Evolutionary conservation across 2,797 vertebrate species (phyloP), one percentile per base, ranked within the genome.

Genomic region (Poecilia gillii): DNA sequence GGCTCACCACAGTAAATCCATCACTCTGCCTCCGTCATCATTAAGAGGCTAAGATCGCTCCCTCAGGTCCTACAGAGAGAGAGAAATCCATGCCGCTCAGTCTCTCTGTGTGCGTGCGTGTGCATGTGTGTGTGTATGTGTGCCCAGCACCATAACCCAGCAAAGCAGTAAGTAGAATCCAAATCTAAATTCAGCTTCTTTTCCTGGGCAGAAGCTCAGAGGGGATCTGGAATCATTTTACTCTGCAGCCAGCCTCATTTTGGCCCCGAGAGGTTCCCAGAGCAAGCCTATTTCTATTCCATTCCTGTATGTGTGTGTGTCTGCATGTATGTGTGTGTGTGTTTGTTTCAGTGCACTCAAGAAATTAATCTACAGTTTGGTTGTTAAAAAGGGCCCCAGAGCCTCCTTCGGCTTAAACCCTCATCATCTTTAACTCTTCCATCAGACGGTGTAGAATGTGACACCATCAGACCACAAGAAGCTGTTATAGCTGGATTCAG

Each of bases 211-310:
- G 46, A 74, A 87, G 78, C 88, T 84, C 79, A 75, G 45, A 74
- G 55, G 70, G 66, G 80, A 89, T 87, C 66, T 83, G 75, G 83
- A 85, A 82, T 85, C 81, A 82, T 91, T 88, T 87, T 25, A 78
- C 78, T 85, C 59, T 80, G 76, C 76, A 80, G 81, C 70, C 75
- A 78, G 57, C 47, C 2, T 81, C 74, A 79, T 84, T 72, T 87
- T 88, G 83, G 81, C 81, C 85, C 83, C 78, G 2, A 31, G 86
- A 90, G 86, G 68, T 59, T 75, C 36, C 66, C 72, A n/a, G 20
- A 64, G 78, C 73, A 74, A 85, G 88, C 82, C 82, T 77, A 79
- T 83, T 76, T 84, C 71, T 72, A 78, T 85, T 64, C n/a, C 43
- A 46, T 33, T 64, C n/a, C 51, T 73, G 74, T 55, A 2, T 74